Evolutionary conservation across 1,140 invertebrate genomes (phyloP).

Genomic region (Zophobas morio): DNA sequence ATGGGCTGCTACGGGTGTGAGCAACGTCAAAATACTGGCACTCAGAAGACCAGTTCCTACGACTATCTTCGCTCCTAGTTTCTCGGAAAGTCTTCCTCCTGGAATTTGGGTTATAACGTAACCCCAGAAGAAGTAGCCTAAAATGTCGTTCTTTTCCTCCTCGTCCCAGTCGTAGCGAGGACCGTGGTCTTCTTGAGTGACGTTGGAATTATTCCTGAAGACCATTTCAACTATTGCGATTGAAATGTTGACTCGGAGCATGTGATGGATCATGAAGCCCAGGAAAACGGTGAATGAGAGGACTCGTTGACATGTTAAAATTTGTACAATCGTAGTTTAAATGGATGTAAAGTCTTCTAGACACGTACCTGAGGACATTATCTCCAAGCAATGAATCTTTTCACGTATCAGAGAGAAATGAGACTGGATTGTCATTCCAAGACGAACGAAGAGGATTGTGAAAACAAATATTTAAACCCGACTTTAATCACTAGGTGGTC

Average conservation of each 20-base stretch:
- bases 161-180: conserved; percentile 51
- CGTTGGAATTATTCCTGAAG: conserved; percentile 40
- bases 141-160: conserved; percentile 80
- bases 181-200: background rate
- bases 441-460: no score
- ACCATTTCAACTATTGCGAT: conserved; percentile 91
- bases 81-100: conserved; percentile 85
- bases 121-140: conserved; percentile 90
- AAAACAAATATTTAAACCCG: no score
- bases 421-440: no score
- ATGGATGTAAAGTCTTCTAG: no score
- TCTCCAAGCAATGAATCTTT: no score
- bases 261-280: conserved; percentile 88
- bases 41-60: conserved; percentile 87
- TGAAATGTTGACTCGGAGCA: conserved; percentile 86
- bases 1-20: conserved; percentile 82
- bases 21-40: conserved; percentile 83
- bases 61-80: conserved; percentile 82
- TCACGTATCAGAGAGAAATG: no score
- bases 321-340: conserved; percentile 67
- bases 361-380: no score
- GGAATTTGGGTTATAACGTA: conserved; percentile 89
- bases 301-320: conserved; percentile 80
- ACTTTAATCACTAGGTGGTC: no score
- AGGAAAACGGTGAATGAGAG: conserved; percentile 85